Evolutionary conservation across 1,140 invertebrate species (phyloP), one percentile per base, ranked within the genome.

Genomic region (Drosophila ambigua): DNA sequence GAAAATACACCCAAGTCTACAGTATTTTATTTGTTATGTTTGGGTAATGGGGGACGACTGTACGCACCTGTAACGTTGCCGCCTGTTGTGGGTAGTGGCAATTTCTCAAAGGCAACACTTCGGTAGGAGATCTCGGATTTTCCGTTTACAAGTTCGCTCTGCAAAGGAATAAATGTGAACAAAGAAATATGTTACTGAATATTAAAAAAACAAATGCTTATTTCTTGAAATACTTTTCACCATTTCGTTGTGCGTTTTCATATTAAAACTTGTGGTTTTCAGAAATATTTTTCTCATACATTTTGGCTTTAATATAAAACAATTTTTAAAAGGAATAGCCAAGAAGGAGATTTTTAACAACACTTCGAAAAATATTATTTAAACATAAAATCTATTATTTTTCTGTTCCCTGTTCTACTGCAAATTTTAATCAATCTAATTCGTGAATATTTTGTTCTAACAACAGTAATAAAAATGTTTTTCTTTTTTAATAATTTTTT

Each of bases 71-170:
- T 94, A 57, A 96, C 94, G 91, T 94, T 94, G 82, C 95, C 95
- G 84, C 95, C 95, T 76, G 94, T 94, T 23, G 94, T 94, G 65
- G 95, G 95, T 67, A 96, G 92, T 59, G 95, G 95, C 68, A 96
- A 95, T 80, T 95, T 95, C 85, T 95, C 94, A 62, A 96, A 92
- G 68, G 95, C 93, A 57, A 96, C 93, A 57, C 93, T 92, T 83
- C 94, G 92, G 90, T 94, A 96, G 26, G 92, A 66, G 72, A 90
- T 62, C 92, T 92, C 87, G 13, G 79, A 83, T 63, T 81, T 84
- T 57, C 78, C 90, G 82, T 83, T 91, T 3, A 91, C 82, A n/a
- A 90, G 71, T 39, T 84, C 79, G 77, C 83, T 80, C 71, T 85
- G 68, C 2, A 74, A 74, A 44, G 11, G 15, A n/a, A 24, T 39